Evolutionary conservation across 2,797 vertebrate species (phyloP), one percentile per base, ranked within the genome.

Genomic region (Enoplosus armatus): DNA sequence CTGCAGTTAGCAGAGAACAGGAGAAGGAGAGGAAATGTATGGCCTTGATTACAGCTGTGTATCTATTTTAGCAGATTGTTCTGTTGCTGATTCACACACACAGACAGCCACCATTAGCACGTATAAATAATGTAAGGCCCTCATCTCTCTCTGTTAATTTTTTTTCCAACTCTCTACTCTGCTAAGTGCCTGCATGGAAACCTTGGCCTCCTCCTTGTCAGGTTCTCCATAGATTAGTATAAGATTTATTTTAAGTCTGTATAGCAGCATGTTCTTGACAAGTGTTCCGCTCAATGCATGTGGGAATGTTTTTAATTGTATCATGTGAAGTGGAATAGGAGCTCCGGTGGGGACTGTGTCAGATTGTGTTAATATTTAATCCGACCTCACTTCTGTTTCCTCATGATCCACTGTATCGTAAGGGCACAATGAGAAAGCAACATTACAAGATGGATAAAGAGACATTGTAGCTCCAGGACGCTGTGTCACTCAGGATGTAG

Each of bases 51-150:
- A 96, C 95, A 96, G 96, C 95, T 93, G 95, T 94, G 95, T 95
- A 93, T 96, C 96, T 97, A 96, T 97, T 97, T 97, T 96, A 96
- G 96, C 95, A 94, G 96, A 98, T 97, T 96, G 96, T 95, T 95
- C 95, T 95, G 96, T 94, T 96, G 97, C 96, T 91, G 96, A 96
- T 96, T 96, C 96, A 95, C 95, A 89, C 85, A 90, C 84, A 82
- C 73, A 87, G 79, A 86, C 83, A 83, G 89, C 95, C 80, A 94
- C 98, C 97, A 99, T 99, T 99, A 99, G 97, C 95, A 96, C 93
- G 90, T 96, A 99, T 99, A 97, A 99, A 99, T 99, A 99, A 99
- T 99, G 97, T 97, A 99, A 94, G 94, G 95, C 93, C 93, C 85
- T 82, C 85, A 88, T 87, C 85, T 81, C 82, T 80, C 72, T 95